Base-by-base conservation (phyloP, 1,140 invertebrate species). In the Aphis craccivora region DNA sequence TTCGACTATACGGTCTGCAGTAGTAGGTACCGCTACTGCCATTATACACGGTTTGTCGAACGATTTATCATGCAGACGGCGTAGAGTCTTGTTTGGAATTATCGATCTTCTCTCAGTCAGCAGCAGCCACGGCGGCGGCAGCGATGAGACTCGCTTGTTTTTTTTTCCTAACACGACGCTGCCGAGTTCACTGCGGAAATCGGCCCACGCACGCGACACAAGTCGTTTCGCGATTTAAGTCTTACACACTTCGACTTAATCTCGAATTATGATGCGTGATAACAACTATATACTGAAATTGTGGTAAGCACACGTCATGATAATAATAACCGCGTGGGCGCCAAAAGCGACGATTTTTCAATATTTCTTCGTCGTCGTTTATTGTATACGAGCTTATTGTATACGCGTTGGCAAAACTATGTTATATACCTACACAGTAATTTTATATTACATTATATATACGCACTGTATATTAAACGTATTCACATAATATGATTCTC, bases 11-110 rank as follows among this genome's bases (percentile, higher is more conserved):
- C n/a, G n/a, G 88, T 60, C 88, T 40, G 51, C 37, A 23, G 83
- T 14, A 9, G 83, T 14, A 60, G 23, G 23, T 30, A 60, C 55
- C 30, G 11, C 45, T 25, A 55, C 53, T 87, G 37, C 87, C 87
- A 51, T 88, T 88, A 88, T n/a, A 53, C 22, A n/a, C n/a, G 25
- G 88, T 89, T 55, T 55, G 48, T 89, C 88, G 51, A 55, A 55
- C 88, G 88, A 89, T 90, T 90, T 90, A 67, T 67, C 53, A 90
- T 90, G 89, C 89, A 90, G 89, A 67, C 89, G 89, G 89, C 89
- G 89, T 90, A 67, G 35, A 60, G 55, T 67, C 89, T 90, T 67
- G 89, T 90, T 90, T 67, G 89, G 89, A 90, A 45, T 67, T 90
- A 90, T 90, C 89, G 89, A 90, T 90, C 53, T n/a, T 40, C 89